phyloP scores from a whole-genome alignment of 1,140 invertebrate genomes.

The Dendroctonus valens region DNA sequence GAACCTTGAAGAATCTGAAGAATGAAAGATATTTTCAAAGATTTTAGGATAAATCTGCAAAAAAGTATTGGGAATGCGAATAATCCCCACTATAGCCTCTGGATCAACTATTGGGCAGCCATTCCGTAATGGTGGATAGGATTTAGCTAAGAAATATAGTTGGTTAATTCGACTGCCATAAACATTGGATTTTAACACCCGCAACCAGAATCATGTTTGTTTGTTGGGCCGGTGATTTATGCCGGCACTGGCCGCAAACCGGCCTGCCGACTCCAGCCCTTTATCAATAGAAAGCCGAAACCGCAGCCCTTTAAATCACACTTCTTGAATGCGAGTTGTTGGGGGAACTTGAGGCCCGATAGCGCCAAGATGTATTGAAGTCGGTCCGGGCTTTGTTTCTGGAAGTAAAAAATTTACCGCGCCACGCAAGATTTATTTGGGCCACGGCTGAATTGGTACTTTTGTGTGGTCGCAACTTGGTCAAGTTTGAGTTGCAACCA shows the following conservation, averaged over 20 bases:
- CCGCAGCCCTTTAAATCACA: conserved; percentile 29
- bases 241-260: conserved; percentile 20
- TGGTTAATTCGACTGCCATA: conserved; percentile 19
- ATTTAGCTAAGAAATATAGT: conserved; percentile 2
- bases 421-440: conserved; percentile 5
- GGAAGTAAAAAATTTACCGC: conserved; percentile 7
- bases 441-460: too few relatives aligned
- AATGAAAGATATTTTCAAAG: too few relatives aligned
- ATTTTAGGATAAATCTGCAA: too few relatives aligned
- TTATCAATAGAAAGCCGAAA: conserved; percentile 27
- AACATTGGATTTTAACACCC: conserved; percentile 15
- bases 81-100: too few relatives aligned
- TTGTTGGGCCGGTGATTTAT: conserved; percentile 29
- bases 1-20: too few relatives aligned
- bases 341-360: conserved; percentile 16
- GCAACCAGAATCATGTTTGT: conserved; percentile 23
- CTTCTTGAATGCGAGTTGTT: conserved; percentile 30
- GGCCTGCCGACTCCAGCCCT: conserved; percentile 18
- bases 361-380: conserved; percentile 34
- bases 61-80: too few relatives aligned
- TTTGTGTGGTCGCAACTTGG: too few relatives aligned
- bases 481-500: too few relatives aligned
- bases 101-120: too few relatives aligned
- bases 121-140: too few relatives aligned
- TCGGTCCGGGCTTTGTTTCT: conserved; percentile 22